Evolutionary conservation across 2,888 invertebrate species (phyloP).

Genomic region (Melieria crassipennis): DNA sequence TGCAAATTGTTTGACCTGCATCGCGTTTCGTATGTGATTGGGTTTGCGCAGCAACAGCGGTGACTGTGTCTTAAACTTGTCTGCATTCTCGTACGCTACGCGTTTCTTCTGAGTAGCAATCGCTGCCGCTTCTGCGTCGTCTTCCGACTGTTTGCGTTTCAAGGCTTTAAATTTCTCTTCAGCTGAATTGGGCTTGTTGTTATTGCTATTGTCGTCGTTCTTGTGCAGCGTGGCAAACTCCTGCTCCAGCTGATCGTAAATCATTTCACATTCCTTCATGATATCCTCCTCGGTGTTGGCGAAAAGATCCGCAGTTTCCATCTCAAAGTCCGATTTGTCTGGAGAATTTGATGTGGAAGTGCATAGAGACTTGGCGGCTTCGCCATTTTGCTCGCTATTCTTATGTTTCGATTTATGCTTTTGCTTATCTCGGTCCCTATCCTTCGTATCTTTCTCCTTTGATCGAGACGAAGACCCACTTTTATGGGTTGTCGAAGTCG

Average conservation of each 20-base stretch:
- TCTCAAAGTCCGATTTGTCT: neutral
- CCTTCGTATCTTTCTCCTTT: constrained; percentile 3
- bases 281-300: constrained; percentile 74
- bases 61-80: constrained; percentile 61
- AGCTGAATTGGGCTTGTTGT: constrained; percentile 51
- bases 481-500: constrained; percentile 36
- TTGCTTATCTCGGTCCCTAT: neutral
- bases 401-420: neutral
- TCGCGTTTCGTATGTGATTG: constrained; percentile 70
- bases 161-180: constrained; percentile 27
- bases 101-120: constrained; percentile 71
- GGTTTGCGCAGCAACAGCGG: constrained; percentile 66
- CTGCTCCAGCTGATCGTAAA: constrained; percentile 81
- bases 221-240: constrained; percentile 55
- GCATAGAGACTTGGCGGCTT: neutral
- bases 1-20: constrained; percentile 61
- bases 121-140: constrained; percentile 60
- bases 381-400: neutral
- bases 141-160: constrained; percentile 58
- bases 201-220: constrained; percentile 49
- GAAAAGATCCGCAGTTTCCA: constrained; percentile 42
- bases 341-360: neutral
- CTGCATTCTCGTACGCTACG: constrained; percentile 76
- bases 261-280: constrained; percentile 84
- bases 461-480: constrained; percentile 44